Conservation (phyloP, 2,113 vertebrate genomes). For the Corvus cornix region DNA sequence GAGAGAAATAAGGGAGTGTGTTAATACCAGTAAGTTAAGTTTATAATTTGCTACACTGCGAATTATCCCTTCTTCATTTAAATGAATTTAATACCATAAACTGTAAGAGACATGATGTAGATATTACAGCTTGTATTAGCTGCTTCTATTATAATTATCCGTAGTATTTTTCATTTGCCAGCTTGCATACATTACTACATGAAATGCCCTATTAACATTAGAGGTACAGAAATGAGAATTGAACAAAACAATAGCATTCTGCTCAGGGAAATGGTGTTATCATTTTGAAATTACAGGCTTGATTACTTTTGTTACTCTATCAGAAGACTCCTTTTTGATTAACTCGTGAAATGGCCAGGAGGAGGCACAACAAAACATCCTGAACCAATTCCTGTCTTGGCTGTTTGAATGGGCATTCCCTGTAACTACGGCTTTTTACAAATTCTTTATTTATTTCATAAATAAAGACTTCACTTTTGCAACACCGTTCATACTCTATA, state of each 20-base stretch:
- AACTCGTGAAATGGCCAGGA: constrained; percentile 28
- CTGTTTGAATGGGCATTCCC: constrained; percentile 17
- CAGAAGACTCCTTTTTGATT: constrained; percentile 42
- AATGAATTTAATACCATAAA: background rate
- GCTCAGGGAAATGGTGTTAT: constrained; percentile 45
- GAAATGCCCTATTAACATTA: background rate
- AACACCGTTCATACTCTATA: background rate
- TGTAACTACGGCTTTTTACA: constrained; percentile 39
- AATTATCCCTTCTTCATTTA: background rate
- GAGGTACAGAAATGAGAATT: constrained; percentile 53
- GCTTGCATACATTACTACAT: background rate
- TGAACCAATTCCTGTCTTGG: background rate
- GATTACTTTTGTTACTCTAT: constrained; percentile 60
- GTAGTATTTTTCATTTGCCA: background rate
- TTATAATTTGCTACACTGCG: background rate
- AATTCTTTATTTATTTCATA: background rate
- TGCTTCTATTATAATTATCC: background rate
- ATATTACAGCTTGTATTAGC: background rate
- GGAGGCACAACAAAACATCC: background rate
- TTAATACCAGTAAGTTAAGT: background rate
- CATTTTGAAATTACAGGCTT: constrained; percentile 64
- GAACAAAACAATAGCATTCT: constrained; percentile 57
- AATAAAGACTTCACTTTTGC: constrained; percentile 27
- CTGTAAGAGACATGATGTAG: background rate
- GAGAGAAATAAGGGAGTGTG: background rate